Percentiles rank a stretch among this genome's conserved stretches.
These are phyloP conservation scores for Phaonia tiefii DNA, from an alignment of 2,888 invertebrate genomes.

Conservation along the genomic window DNA sequence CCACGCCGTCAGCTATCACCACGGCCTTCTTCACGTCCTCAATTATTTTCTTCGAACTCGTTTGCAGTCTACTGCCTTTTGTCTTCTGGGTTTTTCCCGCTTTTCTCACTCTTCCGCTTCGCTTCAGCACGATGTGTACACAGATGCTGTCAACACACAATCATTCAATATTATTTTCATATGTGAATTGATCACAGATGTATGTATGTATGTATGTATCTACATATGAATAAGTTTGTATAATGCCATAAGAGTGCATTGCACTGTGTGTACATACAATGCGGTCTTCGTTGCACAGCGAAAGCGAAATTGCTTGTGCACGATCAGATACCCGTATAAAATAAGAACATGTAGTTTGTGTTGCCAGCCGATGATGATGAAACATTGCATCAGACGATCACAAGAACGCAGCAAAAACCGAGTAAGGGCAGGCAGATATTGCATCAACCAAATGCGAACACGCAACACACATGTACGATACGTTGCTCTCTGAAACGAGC, in stretches of 20 bases:
- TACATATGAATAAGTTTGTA: no score
- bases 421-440: background rate
- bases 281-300: background rate
- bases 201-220: background rate
- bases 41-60: no score
- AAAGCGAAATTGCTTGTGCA: slow-evolving; percentile 31
- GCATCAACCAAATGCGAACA: background rate
- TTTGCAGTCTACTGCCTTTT: no score
- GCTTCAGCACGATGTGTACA: no score
- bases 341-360: slow-evolving; percentile 13
- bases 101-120: no score
- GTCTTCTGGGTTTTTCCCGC: no score
- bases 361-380: slow-evolving; percentile 69
- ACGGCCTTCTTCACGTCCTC: no score
- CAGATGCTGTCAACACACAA: no score
- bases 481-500: no score
- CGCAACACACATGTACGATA: background rate
- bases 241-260: slow-evolving; percentile 3
- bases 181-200: background rate
- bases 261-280: slow-evolving; percentile 5
- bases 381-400: slow-evolving; percentile 74
- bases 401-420: slow-evolving; percentile 7
- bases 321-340: no score
- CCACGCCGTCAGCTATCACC: no score
- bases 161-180: no score